Percentiles rank a stretch among this genome's conserved stretches.
phyloP scores from a whole-genome alignment of 1,140 invertebrate species.

The Acromyrmex heyeri region DNA sequence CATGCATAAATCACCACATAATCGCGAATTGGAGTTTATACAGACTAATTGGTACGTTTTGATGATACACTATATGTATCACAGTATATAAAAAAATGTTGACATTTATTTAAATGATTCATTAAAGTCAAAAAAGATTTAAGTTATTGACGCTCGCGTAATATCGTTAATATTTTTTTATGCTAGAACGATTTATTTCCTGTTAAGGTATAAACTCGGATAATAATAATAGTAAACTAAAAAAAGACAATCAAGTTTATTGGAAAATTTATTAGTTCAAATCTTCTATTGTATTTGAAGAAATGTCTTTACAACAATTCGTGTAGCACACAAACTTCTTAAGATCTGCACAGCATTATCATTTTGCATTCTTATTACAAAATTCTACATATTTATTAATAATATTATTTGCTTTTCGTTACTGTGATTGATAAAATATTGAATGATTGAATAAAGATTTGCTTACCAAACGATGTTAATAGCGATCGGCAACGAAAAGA shows the following conservation, averaged over 20 bases:
- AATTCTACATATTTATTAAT: constrained; percentile 34
- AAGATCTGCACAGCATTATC: neutral
- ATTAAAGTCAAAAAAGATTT: neutral
- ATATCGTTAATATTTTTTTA: constrained; percentile 1
- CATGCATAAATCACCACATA: constrained; percentile 27
- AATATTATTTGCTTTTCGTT: neutral
- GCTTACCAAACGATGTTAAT: neutral
- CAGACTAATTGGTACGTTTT: constrained; percentile 21
- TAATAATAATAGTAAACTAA: neutral
- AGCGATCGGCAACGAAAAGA: neutral
- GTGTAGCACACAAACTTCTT: neutral
- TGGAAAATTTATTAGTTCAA: neutral
- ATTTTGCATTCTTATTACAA: neutral
- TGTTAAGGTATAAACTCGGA: neutral
- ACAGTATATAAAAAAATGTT: neutral
- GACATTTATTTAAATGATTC: constrained; percentile 1
- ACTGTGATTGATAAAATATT: neutral
- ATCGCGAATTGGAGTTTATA: constrained; percentile 28
- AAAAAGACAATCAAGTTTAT: neutral
- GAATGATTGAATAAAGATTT: constrained; percentile 14
- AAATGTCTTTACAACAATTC: neutral
- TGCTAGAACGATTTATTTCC: neutral
- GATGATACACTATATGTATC: neutral
- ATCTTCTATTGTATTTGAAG: neutral
- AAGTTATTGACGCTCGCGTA: neutral